Conservation (phyloP, 1,140 invertebrate species). For the Tyrophagus putrescentiae region DNA sequence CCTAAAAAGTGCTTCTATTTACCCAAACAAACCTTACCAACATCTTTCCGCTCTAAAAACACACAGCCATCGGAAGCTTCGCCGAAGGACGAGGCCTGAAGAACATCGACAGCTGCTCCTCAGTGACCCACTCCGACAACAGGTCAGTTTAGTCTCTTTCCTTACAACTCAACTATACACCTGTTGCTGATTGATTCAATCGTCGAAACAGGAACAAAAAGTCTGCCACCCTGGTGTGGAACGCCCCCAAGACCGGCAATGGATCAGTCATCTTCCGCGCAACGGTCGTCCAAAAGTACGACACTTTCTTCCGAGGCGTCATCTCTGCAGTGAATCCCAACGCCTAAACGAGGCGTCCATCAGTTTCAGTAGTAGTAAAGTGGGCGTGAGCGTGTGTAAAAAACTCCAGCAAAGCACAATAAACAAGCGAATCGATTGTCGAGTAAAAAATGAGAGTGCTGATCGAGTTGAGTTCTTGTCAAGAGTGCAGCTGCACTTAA, state of each 20-base stretch:
- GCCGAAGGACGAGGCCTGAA: slow-evolving; percentile 52
- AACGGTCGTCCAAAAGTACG: slow-evolving; percentile 12
- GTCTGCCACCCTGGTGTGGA: slow-evolving; percentile 53
- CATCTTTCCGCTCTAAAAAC: neutral
- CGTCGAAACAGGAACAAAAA: slow-evolving; percentile 47
- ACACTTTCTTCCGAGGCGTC: slow-evolving; percentile 12
- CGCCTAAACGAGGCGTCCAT: too few relatives aligned
- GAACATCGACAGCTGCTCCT: slow-evolving; percentile 54
- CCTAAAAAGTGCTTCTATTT: neutral
- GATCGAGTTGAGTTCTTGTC: too few relatives aligned
- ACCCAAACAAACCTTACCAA: slow-evolving; percentile 27
- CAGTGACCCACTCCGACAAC: slow-evolving; percentile 60
- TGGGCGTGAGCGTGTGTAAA: too few relatives aligned
- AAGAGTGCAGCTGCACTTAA: too few relatives aligned
- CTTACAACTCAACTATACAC: too few relatives aligned
- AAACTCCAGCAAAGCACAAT: too few relatives aligned
- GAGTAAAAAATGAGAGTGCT: too few relatives aligned
- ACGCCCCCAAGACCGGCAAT: slow-evolving; percentile 39
- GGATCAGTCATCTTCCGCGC: slow-evolving; percentile 20
- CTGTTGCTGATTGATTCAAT: too few relatives aligned
- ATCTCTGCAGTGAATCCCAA: neutral
- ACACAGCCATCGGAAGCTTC: slow-evolving; percentile 47
- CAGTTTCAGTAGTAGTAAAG: too few relatives aligned
- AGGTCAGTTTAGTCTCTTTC: slow-evolving; percentile 35
- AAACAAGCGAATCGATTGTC: too few relatives aligned